A percentile compares a stretch with the other conserved stretches of the same genome.
Evolutionary conservation across 2,113 vertebrate species (phyloP).

Genomic region (Nothoprocta pentlandii): DNA sequence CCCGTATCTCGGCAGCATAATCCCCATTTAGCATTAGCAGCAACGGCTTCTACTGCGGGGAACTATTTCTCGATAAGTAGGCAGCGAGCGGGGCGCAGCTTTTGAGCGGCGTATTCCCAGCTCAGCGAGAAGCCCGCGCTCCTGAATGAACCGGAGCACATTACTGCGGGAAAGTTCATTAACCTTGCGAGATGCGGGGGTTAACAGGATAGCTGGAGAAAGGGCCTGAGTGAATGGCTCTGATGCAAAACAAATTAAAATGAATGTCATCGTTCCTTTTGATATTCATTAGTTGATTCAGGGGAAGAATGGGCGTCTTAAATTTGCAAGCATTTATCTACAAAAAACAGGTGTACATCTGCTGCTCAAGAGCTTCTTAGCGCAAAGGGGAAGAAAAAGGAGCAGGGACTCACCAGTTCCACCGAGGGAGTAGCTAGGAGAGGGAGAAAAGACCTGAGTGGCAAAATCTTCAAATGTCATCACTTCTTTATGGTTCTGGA

Average conservation of each 20-base stretch:
- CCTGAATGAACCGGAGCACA: slow-evolving; percentile 77
- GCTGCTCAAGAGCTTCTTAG: slow-evolving; percentile 71
- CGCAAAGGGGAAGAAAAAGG: slow-evolving; percentile 55
- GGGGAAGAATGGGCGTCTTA: slow-evolving; percentile 76
- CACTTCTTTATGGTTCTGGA: slow-evolving; percentile 96
- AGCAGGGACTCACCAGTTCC: slow-evolving; percentile 90
- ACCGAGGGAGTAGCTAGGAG: slow-evolving; percentile 88
- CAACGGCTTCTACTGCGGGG: slow-evolving; percentile 76
- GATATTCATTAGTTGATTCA: slow-evolving; percentile 88
- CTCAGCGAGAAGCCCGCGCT: slow-evolving; percentile 79
- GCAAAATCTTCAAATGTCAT: slow-evolving; percentile 99
- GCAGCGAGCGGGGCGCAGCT: slow-evolving; percentile 71
- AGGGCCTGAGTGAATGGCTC: slow-evolving; percentile 78
- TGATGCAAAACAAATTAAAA: slow-evolving; percentile 86
- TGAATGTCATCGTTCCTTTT: slow-evolving; percentile 85
- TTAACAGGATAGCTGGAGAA: slow-evolving; percentile 83
- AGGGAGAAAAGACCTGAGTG: slow-evolving; percentile 95
- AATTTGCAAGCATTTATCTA: slow-evolving; percentile 85
- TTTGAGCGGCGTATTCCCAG: slow-evolving; percentile 78
- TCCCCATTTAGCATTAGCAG: slow-evolving; percentile 83
- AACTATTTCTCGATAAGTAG: slow-evolving; percentile 81
- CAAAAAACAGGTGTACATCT: slow-evolving; percentile 85
- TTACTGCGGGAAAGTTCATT: slow-evolving; percentile 84
- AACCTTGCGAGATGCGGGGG: slow-evolving; percentile 79
- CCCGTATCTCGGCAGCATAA: slow-evolving; percentile 79